Conservation (phyloP, 2,888 invertebrate genomes). For the Theretra japonica region DNA sequence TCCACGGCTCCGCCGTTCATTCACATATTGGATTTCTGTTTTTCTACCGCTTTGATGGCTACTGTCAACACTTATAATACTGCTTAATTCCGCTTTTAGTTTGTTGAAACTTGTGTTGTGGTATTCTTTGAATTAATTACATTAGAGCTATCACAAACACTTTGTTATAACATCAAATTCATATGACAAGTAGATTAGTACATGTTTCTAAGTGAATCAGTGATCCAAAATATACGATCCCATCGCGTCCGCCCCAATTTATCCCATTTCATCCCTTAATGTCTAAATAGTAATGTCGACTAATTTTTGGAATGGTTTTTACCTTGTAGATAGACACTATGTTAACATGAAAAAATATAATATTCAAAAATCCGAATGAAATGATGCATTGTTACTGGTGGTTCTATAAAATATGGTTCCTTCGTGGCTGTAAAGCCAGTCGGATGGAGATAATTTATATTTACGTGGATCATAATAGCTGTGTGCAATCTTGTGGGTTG, state of each 20-base stretch:
- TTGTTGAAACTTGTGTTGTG: too few relatives aligned
- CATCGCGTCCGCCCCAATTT: too few relatives aligned
- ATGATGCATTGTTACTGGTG: not conserved
- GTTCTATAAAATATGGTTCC: not conserved
- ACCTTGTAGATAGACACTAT: not conserved
- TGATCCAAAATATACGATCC: too few relatives aligned
- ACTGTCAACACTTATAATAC: not conserved
- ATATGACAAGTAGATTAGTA: too few relatives aligned
- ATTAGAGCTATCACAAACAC: too few relatives aligned
- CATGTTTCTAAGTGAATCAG: too few relatives aligned
- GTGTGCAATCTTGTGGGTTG: not conserved
- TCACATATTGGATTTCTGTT: slow-evolving; percentile 21
- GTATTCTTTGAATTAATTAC: too few relatives aligned
- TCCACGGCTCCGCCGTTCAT: slow-evolving; percentile 17
- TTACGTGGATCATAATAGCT: not conserved
- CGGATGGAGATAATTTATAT: not conserved
- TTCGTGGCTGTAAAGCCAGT: not conserved
- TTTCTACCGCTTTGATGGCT: not conserved
- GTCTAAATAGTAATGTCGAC: too few relatives aligned
- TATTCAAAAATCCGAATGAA: not conserved
- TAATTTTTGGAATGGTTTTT: too few relatives aligned
- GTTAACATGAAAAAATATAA: not conserved
- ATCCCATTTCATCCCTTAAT: too few relatives aligned
- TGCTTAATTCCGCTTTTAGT: not conserved
- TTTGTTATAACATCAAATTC: too few relatives aligned